Percentiles rank a stretch among this genome's conserved stretches.
Conservation (phyloP, 2,888 invertebrate genomes). For the Dryocosmus kuriphilus region DNA sequence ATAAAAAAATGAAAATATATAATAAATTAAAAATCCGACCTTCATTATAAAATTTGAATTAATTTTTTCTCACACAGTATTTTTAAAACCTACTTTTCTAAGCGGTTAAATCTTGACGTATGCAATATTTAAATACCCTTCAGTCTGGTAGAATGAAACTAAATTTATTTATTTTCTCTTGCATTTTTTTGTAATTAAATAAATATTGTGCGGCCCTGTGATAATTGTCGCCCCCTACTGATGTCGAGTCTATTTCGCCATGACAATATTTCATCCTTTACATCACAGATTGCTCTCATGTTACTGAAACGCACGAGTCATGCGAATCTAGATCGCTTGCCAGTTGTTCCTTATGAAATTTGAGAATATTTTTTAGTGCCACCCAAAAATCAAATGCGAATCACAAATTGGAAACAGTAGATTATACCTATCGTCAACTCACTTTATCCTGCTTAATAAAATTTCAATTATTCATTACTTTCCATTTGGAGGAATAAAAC, state of each 20-base stretch:
- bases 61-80: background rate
- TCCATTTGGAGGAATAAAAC: too few species aligned
- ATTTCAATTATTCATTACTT: too few species aligned
- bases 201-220: background rate
- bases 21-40: background rate
- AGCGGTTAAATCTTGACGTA: too few species aligned
- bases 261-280: background rate
- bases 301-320: conserved; percentile 25
- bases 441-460: too few species aligned
- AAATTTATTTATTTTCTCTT: too few species aligned
- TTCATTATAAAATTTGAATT: background rate
- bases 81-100: background rate
- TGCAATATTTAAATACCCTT: too few species aligned
- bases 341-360: conserved; percentile 26
- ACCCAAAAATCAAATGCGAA: conserved; percentile 11
- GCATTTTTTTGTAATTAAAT: background rate
- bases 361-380: conserved; percentile 8
- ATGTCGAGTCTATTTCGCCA: background rate
- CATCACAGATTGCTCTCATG: conserved; percentile 21
- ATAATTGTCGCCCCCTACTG: conserved; percentile 2
- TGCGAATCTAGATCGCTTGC: conserved; percentile 3
- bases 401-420: background rate
- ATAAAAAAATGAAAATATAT: too few species aligned
- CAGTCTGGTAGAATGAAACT: too few species aligned
- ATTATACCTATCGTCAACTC: too few species aligned